Base-by-base conservation (phyloP, 2,113 vertebrate genomes). In the Todiramphus chloris region DNA sequence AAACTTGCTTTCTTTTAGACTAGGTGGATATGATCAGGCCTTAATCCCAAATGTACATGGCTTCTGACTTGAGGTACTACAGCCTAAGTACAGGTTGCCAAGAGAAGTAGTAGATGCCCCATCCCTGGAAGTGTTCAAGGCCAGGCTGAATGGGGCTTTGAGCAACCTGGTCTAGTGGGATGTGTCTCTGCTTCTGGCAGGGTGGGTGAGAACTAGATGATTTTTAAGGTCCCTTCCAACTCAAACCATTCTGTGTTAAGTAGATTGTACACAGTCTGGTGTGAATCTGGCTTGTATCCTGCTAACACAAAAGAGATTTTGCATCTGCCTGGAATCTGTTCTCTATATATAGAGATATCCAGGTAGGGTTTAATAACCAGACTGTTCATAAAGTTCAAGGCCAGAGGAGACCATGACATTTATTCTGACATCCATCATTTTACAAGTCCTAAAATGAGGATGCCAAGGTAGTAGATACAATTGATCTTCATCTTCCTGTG, bases 31-130 rank as follows among this genome's bases (percentile, higher is more conserved):
- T 4, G 17, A 41, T 20, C 55, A 83, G 35, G 5, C 15, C 24
- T 83, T 75, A 66, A 87, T 75, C 25, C n/a, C 51, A 66, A 44
- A 25, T 27, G 27, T 33, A 39, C 27, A 10, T 10, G 39, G n/a
- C 7, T 70, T 81, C 31, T 0, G 1, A 60, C 12, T 70, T 0
- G 0, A 75, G 33, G 48, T 33, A 64, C 18, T 20, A 28, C 12
- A 33, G 10, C 23, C 23, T 27, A 25, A 53, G n/a, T 21, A 41
- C 17, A 9, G 64, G 41, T 67, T 41, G 16, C 37, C 39, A 27
- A 30, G 39, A 64, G 37, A 41, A 39, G 25, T 13, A 30, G 27
- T 43, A 28, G 62, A 28, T 64, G 62, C 15, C 6, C 37, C 60
- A 35, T 64, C 25, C 37, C 62, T 41, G 62, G 37, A 41, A 64